phyloP scores from a whole-genome alignment of 1,140 invertebrate species.

The Diabrotica virgifera region DNA sequence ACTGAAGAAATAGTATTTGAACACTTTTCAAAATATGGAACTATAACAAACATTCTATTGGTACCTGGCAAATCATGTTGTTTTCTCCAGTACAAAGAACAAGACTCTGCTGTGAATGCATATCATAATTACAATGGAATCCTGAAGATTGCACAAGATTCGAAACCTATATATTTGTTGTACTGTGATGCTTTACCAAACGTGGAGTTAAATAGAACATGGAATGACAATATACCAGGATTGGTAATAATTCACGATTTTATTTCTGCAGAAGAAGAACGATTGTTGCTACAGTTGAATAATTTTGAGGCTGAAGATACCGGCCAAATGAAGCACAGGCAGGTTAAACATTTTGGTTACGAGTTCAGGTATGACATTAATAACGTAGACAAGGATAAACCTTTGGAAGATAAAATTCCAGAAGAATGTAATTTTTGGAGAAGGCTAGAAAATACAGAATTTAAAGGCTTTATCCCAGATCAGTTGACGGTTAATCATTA shows the following conservation, averaged over 20 bases:
- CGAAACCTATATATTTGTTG: constrained; percentile 61
- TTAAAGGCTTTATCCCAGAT: constrained; percentile 63
- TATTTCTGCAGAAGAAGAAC: constrained; percentile 70
- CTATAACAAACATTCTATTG: constrained; percentile 60
- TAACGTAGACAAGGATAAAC: constrained; percentile 73
- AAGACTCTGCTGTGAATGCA: constrained; percentile 52
- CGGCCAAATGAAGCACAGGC: constrained; percentile 73
- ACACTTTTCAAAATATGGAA: constrained; percentile 52
- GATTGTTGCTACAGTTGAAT: constrained; percentile 60
- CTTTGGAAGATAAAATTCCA: constrained; percentile 69
- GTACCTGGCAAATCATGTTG: constrained; percentile 71
- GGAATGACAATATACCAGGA: constrained; percentile 60
- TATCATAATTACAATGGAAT: constrained; percentile 56
- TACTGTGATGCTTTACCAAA: constrained; percentile 56
- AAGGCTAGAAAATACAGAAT: constrained; percentile 55
- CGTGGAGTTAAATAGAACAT: constrained; percentile 39
- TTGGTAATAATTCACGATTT: constrained; percentile 73
- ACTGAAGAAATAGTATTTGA: constrained; percentile 59
- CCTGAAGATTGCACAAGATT: constrained; percentile 52
- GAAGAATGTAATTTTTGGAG: constrained; percentile 62
- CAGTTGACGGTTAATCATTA: constrained; percentile 94
- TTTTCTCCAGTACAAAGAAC: constrained; percentile 60
- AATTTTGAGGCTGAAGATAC: constrained; percentile 52
- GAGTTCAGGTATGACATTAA: constrained; percentile 90
- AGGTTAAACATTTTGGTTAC: constrained; percentile 92